Evolutionary conservation across 1,140 invertebrate genomes (phyloP), one percentile per base, ranked within the genome.

Genomic region (Piezodorus guildinii): DNA sequence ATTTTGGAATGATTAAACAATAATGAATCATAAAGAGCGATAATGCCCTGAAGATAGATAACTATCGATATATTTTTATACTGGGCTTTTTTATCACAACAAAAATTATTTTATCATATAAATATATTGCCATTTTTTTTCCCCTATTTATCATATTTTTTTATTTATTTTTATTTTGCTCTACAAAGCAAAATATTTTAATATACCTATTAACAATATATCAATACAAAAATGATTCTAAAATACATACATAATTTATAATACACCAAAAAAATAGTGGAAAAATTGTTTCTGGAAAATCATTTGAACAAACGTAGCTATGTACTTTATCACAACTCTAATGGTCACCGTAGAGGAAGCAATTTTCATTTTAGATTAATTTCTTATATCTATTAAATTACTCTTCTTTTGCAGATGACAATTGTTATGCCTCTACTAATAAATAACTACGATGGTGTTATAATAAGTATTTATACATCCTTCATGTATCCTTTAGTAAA

Each of bases 1-100:
- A 17, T 49, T 56, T 15, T 56, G 52, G 52, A 56, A 56, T 56
- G 52, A 56, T 56, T 23, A 56, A 56, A 16, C 19, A 56, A 56
- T 56, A 56, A 49, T 49, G n/a, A 49, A 19, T 49, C 10, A 49
- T 19, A 49, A 49, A 19, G 46, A 19, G 21, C 21, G 6, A 8
- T 21, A 17, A 19, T 8, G 21, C n/a, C 5, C 21, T 49, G 2
- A 19, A 17, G n/a, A 49, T 21, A 49, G n/a, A 17, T 49, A 46
- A 49, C 21, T 49, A 21, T 19, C n/a, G 16, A 21, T 49, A 19
- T n/a, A 49, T 21, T 49, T 17, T 49, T 19, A 17, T 49, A 10
- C 17, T 19, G 21, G 21, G n/a, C 6, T 49, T 19, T n/a, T n/a
- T 49, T 17, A 19, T 21, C n/a, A 19, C 46, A 49, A 49, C 21